Evolutionary conservation across 2,113 vertebrate genomes (phyloP).

Genomic region (Xyrauchen texanus): DNA sequence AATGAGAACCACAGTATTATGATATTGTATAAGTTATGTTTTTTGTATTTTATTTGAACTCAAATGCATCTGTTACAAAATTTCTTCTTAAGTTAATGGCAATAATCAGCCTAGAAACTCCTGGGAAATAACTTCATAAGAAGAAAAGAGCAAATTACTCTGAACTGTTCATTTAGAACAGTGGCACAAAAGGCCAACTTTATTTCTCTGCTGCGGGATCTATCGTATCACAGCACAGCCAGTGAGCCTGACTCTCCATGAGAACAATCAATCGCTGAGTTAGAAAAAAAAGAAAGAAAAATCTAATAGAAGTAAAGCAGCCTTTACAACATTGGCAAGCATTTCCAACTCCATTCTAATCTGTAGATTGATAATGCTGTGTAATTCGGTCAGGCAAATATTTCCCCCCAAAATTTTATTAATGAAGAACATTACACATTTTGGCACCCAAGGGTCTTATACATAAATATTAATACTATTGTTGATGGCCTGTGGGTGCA

Average conservation of each 20-base stretch:
- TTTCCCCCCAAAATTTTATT: constrained; percentile 76
- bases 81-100: not conserved
- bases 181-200: constrained; percentile 17
- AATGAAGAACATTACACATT: constrained; percentile 77
- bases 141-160: constrained; percentile 8
- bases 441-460: constrained; percentile 79
- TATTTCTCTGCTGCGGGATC: constrained; percentile 14
- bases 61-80: not conserved
- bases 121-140: constrained; percentile 19
- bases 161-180: constrained; percentile 15
- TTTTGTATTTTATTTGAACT: not conserved
- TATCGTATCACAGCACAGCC: constrained; percentile 3
- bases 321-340: not conserved
- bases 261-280: constrained; percentile 48
- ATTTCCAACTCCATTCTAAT: constrained; percentile 60
- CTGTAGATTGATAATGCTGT: constrained; percentile 75
- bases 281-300: constrained; percentile 1
- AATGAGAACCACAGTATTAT: not conserved
- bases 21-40: not conserved
- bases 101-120: constrained; percentile 9
- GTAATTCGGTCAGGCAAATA: constrained; percentile 80
- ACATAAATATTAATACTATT: constrained; percentile 79
- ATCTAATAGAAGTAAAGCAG: constrained; percentile 2
- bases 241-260: constrained; percentile 26
- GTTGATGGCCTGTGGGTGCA: constrained; percentile 74